Evolutionary conservation across 2,888 invertebrate species (phyloP).

Genomic region (Diloba caeruleocephala): DNA sequence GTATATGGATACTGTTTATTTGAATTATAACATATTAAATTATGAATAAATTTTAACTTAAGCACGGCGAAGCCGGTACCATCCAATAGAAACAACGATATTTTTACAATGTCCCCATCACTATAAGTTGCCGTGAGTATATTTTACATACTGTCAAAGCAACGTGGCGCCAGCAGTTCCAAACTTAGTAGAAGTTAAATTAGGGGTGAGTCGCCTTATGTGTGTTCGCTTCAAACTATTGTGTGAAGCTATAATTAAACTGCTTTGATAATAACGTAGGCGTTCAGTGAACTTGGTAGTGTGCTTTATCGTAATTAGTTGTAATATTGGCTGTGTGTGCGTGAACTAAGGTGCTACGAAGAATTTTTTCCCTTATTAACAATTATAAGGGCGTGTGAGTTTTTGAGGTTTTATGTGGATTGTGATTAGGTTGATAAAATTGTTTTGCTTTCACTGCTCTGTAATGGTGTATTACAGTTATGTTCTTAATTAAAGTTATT

Average conservation of each 20-base stretch:
- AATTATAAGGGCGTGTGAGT: background rate
- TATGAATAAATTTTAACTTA: too few species aligned
- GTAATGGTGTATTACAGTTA: too few species aligned
- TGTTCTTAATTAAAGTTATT: too few species aligned
- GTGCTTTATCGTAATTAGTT: constrained; percentile 34
- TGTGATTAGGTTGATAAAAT: too few species aligned
- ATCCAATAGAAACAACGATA: too few species aligned
- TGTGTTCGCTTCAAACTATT: constrained; percentile 72
- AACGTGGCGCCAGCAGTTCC: constrained; percentile 79
- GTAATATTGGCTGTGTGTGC: constrained; percentile 15
- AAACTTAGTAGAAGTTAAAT: constrained; percentile 80
- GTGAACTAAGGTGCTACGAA: background rate
- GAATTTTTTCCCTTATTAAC: background rate
- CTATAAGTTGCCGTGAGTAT: constrained; percentile 72
- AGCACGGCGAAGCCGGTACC: too few species aligned
- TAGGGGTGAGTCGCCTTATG: constrained; percentile 74
- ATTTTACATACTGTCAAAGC: constrained; percentile 86
- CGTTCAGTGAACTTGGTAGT: constrained; percentile 47
- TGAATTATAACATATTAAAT: too few species aligned
- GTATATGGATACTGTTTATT: too few species aligned
- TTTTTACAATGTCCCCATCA: constrained; percentile 56
- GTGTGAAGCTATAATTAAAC: constrained; percentile 55
- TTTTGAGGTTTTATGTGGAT: too few species aligned
- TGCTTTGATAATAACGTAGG: constrained; percentile 54
- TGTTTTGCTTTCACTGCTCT: too few species aligned